Base-by-base conservation (phyloP, 2,797 vertebrate species). In the Rhinogobio ventralis region DNA sequence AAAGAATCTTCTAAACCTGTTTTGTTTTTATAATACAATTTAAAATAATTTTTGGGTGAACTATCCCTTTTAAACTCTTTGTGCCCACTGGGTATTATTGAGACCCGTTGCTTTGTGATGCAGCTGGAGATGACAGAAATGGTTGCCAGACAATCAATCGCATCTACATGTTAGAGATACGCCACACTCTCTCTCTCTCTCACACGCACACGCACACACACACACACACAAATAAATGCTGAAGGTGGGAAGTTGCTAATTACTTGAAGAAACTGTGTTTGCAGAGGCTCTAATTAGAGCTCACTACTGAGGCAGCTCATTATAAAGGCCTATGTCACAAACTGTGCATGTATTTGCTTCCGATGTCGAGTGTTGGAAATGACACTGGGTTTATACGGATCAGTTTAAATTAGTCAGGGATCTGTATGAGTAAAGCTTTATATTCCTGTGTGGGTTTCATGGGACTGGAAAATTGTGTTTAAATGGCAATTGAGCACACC, bases 131-230 rank as follows among this genome's bases (percentile, higher is more conserved):
- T 87, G 85, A 87, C 74, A 66, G 42, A 69, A 45, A 51, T 25
- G 10, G 84, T 89, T 90, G 85, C 86, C 82, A 87, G 83, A 84
- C 82, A 73, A 83, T 88, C 82, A 86, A 28, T 46, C 25, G 74
- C 62, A 72, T 60, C 2, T 53, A 8, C 45, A 84, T 85, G 77
- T 60, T 68, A 51, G 55, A 73, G 23, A 83, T 55, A 81, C 9
- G n/a, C n/a, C n/a, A n/a, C n/a, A n/a, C n/a, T n/a, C n/a, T n/a
- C n/a, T n/a, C n/a, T n/a, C n/a, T n/a, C n/a, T n/a, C n/a, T n/a
- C n/a, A n/a, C n/a, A n/a, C n/a, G n/a, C n/a, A n/a, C n/a, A n/a
- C n/a, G n/a, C n/a, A n/a, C n/a, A n/a, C n/a, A n/a, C 60, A 79
- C 82, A 66, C 76, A 66, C 33, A 39, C 36, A 39, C 7, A 7